Evolutionary conservation across 2,888 invertebrate species (phyloP), one percentile per base, ranked within the genome.

Genomic region (Urechis unicinctus): DNA sequence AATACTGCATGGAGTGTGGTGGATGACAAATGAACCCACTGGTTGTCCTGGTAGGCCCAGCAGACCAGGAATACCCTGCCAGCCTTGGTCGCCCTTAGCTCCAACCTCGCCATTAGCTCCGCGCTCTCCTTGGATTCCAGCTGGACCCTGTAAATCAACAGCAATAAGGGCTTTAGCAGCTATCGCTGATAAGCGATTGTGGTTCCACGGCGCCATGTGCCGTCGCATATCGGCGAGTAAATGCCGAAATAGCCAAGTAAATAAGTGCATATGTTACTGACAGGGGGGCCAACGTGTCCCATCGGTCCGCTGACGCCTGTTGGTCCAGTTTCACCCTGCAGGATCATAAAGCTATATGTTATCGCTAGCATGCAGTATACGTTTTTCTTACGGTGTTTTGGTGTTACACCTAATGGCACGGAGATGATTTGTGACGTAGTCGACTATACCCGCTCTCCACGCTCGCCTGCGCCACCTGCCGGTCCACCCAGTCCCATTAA

Each of bases 401-500:
- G n/a, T n/a, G n/a, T n/a, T n/a, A n/a, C n/a, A n/a, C n/a, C n/a
- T n/a, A n/a, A n/a, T n/a, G n/a, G n/a, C n/a, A n/a, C n/a, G n/a
- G n/a, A n/a, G n/a, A n/a, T n/a, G n/a, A n/a, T n/a, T n/a, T n/a
- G n/a, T 36, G 36, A 36, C 9, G 36, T 36, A 36, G 9, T 36
- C 17, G 17, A 13, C 17, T 56, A 21, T 22, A 59, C 59, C 53
- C 56, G 56, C 30, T 59, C 55, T 54, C 74, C 74, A 13, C 67
- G 53, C 17, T 62, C 41, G 51, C 74, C 74, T 36, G 57, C n/a
- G 2, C 46, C 44, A 22, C 60, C 60, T 2, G 46, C 42, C 6
- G 54, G 52, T 26, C 60, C 60, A 13, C 49, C 25, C n/a, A 52
- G 31, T 25, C 74, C 74, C n/a, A 62, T 45, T 26, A 54, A 49